A percentile compares a stretch with the other conserved stretches of the same genome.
Evolutionary conservation across 92 coral and sea anemone genomes (phyloP).

Genomic region (Blastomussa wellsi): DNA sequence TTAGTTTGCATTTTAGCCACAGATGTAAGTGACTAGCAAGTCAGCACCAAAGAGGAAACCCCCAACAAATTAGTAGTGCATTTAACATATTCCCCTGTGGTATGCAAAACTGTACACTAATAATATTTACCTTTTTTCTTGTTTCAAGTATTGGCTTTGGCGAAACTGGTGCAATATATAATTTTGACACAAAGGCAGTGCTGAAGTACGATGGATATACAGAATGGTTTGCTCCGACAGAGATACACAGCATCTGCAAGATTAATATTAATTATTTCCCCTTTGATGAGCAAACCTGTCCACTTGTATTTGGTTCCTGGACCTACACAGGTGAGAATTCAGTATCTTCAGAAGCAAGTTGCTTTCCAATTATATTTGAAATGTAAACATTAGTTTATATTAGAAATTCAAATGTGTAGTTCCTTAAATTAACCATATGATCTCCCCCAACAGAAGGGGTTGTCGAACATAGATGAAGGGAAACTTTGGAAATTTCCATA

Average conservation of each 20-base stretch:
- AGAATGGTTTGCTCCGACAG: constrained; percentile 94
- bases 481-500: no score
- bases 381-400: no score
- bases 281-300: constrained; percentile 88
- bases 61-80: no score
- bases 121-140: not conserved
- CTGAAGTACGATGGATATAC: constrained; percentile 72
- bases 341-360: not conserved
- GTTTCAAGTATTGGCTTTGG: constrained; percentile 82
- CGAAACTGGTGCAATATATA: constrained; percentile 94
- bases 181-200: constrained; percentile 83
- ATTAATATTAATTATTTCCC: constrained; percentile 91
- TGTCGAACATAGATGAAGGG: no score
- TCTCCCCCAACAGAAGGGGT: no score
- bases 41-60: no score
- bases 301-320: constrained; percentile 97
- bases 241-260: constrained; percentile 97
- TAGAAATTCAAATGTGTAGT: no score
- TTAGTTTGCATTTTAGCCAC: no score
- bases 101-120: not conserved
- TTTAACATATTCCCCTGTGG: no score
- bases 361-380: no score
- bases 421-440: no score
- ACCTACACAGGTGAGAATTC: constrained; percentile 77
- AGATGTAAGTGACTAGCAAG: no score